Evolutionary conservation across 2,797 vertebrate species (phyloP), one percentile per base, ranked within the genome.

Genomic region (Anguilla marmorata): DNA sequence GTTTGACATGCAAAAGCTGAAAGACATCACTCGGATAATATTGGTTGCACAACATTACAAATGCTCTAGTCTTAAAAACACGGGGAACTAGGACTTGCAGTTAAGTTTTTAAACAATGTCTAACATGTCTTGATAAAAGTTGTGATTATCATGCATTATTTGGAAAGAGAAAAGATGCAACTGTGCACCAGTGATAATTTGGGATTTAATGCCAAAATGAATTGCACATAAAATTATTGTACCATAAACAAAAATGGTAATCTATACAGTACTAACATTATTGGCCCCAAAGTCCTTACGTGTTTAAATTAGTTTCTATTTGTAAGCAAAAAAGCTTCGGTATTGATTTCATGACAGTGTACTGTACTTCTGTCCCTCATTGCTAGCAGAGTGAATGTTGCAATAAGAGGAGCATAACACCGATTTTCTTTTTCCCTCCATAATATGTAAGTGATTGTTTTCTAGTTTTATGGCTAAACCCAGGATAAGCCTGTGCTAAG

Each of bases 201-300:
- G 33, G 33, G 14, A 79, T 79, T 41, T 37, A 79, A 37, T 45
- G 74, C 37, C 9, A 2, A 79, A 41, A 79, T 79, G 16, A 79
- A 41, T 79, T 79, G 14, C 7, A 7, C 14, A 19, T 41, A 41
- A 3, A 41, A 79, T 33, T 45, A 21, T 79, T 79, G 74, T 41
- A 45, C 74, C 33, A 79, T 79, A 79, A 41, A 72, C 69, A 72
- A 30, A 72, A 72, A 72, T 33, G 69, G 27, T 30, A 72, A 72
- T 72, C 27, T 30, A 72, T 72, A 72, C 69, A 72, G 9, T 21
- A 45, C 33, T 21, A 45, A 79, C 3, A 37, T 45, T 12, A 79
- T 41, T 79, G 33, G 16, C 33, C 30, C 69, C 37, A 45, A 19
- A 41, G 21, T 79, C 74, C 33, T 41, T 79, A 45, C 5, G 4